Evolutionary conservation across 2,888 invertebrate species (phyloP).

Genomic region (Siphlonurus alternatus): DNA sequence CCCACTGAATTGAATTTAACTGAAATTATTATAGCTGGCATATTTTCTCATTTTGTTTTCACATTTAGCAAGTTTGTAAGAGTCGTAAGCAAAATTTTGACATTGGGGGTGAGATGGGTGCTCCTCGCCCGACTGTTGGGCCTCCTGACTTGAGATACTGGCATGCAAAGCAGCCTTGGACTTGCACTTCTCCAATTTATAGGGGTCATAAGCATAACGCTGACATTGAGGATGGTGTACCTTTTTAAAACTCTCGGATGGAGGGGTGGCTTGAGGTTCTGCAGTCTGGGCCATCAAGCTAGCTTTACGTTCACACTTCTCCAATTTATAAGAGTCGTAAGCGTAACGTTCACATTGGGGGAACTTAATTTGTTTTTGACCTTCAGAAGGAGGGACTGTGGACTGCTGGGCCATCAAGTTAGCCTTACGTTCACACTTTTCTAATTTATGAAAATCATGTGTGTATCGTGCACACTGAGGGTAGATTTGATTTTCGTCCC

Average conservation of each 20-base stretch:
- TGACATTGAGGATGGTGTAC: neutral
- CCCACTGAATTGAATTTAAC: too few relatives aligned
- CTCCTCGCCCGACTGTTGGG: neutral
- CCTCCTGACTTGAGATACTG: neutral
- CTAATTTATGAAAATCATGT: neutral
- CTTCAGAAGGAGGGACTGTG: neutral
- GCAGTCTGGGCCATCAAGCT: neutral
- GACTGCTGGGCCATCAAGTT: neutral
- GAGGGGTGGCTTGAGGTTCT: too few relatives aligned
- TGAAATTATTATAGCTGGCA: too few relatives aligned
- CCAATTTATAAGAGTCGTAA: neutral
- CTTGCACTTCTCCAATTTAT: neutral
- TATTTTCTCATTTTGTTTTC: neutral
- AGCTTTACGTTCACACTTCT: neutral
- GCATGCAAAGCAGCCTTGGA: neutral
- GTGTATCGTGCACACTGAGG: too few relatives aligned
- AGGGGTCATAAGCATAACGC: neutral
- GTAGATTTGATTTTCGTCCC: too few relatives aligned
- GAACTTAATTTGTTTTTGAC: neutral
- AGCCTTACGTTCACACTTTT: neutral
- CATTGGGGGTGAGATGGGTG: neutral
- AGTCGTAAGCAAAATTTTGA: neutral
- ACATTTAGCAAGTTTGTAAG: neutral
- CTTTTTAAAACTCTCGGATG: too few relatives aligned
- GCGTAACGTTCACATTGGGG: neutral